These are phyloP conservation scores for Pelmatolapia mariae DNA, from an alignment of 2,113 vertebrate species.

Conservation along the genomic window DNA sequence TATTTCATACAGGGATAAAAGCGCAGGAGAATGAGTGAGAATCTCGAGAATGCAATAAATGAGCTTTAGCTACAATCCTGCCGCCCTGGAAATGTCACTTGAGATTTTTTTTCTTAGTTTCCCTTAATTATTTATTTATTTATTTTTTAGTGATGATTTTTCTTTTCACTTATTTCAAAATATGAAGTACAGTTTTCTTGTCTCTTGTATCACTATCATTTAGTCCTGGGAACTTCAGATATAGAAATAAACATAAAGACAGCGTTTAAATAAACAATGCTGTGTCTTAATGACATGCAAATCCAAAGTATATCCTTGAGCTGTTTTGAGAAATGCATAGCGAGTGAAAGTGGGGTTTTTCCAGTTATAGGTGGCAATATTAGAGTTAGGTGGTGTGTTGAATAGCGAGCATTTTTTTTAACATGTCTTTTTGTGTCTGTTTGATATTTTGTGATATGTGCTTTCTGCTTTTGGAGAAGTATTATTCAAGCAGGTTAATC, in stretches of 20 bases:
- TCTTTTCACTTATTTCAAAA: background rate
- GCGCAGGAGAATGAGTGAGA: background rate
- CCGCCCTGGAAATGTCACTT: conserved; percentile 24
- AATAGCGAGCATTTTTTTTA: background rate
- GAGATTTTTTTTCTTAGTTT: background rate
- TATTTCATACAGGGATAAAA: conserved; percentile 6
- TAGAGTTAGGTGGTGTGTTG: background rate
- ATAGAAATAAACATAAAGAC: background rate
- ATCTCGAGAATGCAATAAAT: background rate
- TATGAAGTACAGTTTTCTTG: background rate
- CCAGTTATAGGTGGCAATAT: background rate
- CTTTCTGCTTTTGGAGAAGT: background rate
- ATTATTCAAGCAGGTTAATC: background rate
- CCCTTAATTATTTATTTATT: background rate
- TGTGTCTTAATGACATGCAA: background rate
- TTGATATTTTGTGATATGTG: background rate
- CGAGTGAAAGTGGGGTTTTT: background rate
- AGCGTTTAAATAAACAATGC: background rate
- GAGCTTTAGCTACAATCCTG: background rate
- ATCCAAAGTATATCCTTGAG: background rate
- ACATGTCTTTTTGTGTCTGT: background rate
- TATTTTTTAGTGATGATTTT: background rate
- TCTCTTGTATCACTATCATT: background rate
- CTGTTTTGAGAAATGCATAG: background rate
- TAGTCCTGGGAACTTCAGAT: background rate